These are phyloP conservation scores for Oncorhynchus mykiss DNA, from an alignment of 2,113 vertebrate species.

Conservation along the genomic window DNA sequence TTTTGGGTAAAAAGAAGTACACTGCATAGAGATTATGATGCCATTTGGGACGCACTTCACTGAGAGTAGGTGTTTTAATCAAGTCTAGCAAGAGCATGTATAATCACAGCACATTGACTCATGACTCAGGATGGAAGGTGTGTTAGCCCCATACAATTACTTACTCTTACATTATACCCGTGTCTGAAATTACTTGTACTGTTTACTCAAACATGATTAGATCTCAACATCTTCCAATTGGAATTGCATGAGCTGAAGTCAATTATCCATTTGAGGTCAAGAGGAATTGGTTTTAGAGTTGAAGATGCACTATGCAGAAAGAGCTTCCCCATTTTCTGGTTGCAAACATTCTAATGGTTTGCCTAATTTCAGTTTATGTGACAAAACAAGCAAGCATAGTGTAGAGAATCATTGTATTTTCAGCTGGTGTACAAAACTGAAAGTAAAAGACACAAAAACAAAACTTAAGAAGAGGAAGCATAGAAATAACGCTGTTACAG, in stretches of 20 bases:
- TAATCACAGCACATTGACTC: constrained; percentile 50
- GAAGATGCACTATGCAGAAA: too few relatives aligned
- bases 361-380: too few relatives aligned
- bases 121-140: constrained; percentile 34
- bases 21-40: too few relatives aligned
- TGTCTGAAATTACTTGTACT: not conserved
- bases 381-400: too few relatives aligned
- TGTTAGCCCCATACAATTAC: not conserved
- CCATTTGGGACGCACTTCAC: constrained; percentile 13
- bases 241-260: not conserved
- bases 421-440: too few relatives aligned
- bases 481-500: too few relatives aligned
- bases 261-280: not conserved
- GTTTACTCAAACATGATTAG: constrained; percentile 8
- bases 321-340: too few relatives aligned
- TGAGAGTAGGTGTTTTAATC: constrained; percentile 49
- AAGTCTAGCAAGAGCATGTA: constrained; percentile 45
- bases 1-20: too few relatives aligned
- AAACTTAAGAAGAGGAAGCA: too few relatives aligned
- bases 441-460: too few relatives aligned
- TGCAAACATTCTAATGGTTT: too few relatives aligned
- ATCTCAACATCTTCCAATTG: constrained; percentile 13
- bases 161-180: not conserved
- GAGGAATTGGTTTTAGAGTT: not conserved
- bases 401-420: too few relatives aligned